Evolutionary conservation across 2,888 invertebrate species (phyloP), one percentile per base, ranked within the genome.

Genomic region (Sarcophaga caerulescens): DNA sequence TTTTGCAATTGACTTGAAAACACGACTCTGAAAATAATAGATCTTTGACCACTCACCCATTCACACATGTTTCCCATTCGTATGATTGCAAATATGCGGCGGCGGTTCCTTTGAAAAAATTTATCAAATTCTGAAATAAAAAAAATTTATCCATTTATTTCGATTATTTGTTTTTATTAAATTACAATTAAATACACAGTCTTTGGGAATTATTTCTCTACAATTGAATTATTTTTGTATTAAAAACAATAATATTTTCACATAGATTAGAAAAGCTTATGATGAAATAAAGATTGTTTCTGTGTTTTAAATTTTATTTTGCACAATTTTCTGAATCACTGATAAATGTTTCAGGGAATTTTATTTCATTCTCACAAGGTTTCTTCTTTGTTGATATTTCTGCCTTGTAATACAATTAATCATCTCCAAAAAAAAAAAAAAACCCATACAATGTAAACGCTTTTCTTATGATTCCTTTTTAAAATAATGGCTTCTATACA

Each of bases 61-160:
- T 78, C 73, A 78, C 45, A 78, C 25, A 12, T 19, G 25, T n/a
- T 12, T 70, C 57, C 25, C 59, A 76, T 47, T 35, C n/a, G 57
- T 63, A 73, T 62, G 57, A 68, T 78, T 74, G 63, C 62, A 69
- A 74, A 23, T 21, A 59, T 83, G 62, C 62, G 78, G 68, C 44
- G 57, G 68, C 78, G 84, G 84, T 70, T 63, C 44, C 62, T 83
- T 78, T 83, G 71, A 68, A 47, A 59, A 25, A 47, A 10, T 19
- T 23, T 44, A 45, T 52, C 57, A 45, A 78, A 79, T 69, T 75
- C 35, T 60, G 59, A 63, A 68, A 60, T 60, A 21, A n/a, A 47
- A 68, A 12, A 19, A 62, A 60, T 68, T 60, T 35, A 35, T 35
- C 35, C 35, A 35, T 8, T 35, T 8, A 35, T 8, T 35, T 35